Conservation (phyloP, 2,888 invertebrate species). For the Philaethria dido region DNA sequence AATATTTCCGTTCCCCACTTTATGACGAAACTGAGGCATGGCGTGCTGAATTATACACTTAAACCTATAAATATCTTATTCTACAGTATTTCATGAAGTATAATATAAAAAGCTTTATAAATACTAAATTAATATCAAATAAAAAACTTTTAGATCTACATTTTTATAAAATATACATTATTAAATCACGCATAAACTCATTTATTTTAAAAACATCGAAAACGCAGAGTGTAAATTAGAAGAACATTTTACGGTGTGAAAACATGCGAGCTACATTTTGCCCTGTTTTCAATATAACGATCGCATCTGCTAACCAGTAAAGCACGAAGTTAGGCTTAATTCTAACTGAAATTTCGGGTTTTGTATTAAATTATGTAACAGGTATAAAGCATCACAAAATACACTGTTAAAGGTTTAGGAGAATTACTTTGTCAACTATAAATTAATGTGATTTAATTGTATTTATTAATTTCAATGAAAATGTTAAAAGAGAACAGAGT, state of each 20-base stretch:
- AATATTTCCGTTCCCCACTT: too few species aligned
- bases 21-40: too few species aligned
- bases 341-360: conserved; percentile 10
- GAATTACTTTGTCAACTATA: background rate
- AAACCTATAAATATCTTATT: too few species aligned
- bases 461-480: background rate
- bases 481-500: too few species aligned
- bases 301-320: conserved; percentile 22
- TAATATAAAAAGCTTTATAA: background rate
- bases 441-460: background rate
- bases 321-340: conserved; percentile 18
- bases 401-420: background rate
- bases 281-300: conserved; percentile 36
- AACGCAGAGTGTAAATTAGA: conserved; percentile 24
- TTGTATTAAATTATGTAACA: conserved; percentile 18
- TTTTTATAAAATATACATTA: too few species aligned
- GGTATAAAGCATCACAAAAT: background rate
- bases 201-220: conserved; percentile 7
- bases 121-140: background rate
- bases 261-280: conserved; percentile 27
- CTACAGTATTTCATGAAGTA: background rate
- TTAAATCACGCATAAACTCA: background rate
- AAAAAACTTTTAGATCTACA: too few species aligned
- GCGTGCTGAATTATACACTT: too few species aligned
- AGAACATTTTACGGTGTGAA: conserved; percentile 21